phyloP scores from a whole-genome alignment of 1,140 invertebrate genomes.

The Anagrus nilaparvatae region DNA sequence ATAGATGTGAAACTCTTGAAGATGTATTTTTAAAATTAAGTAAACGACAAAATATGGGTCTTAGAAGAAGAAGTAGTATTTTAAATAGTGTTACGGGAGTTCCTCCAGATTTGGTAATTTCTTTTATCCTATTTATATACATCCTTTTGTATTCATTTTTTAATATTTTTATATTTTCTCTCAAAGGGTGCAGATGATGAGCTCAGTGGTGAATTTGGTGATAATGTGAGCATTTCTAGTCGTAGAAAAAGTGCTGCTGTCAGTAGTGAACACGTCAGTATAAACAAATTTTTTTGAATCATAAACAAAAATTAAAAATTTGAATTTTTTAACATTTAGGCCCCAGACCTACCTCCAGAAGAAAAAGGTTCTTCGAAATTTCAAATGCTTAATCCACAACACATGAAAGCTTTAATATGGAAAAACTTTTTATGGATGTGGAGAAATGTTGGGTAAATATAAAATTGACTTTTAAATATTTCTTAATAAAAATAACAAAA shows the following conservation, averaged over 20 bases:
- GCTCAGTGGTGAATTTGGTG: constrained; percentile 77
- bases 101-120: constrained; percentile 37
- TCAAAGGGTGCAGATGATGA: constrained; percentile 49
- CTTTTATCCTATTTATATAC: background rate
- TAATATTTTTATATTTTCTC: background rate
- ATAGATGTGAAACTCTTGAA: constrained; percentile 71
- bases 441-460: constrained; percentile 75
- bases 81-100: constrained; percentile 54
- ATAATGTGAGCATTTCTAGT: constrained; percentile 67
- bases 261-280: constrained; percentile 31
- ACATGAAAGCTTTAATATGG: constrained; percentile 76
- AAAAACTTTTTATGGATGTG: constrained; percentile 88
- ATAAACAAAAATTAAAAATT: background rate
- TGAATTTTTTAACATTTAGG: constrained; percentile 13
- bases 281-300: constrained; percentile 6
- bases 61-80: constrained; percentile 65
- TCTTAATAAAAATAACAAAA: background rate
- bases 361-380: constrained; percentile 37
- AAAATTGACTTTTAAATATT: background rate
- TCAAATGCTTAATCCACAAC: constrained; percentile 54
- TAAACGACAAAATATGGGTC: constrained; percentile 67
- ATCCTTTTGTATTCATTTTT: background rate
- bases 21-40: constrained; percentile 89
- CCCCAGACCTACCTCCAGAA: constrained; percentile 32
- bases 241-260: constrained; percentile 48